Base-by-base conservation (phyloP, 2,113 vertebrate species). In the Menidia beryllina region DNA sequence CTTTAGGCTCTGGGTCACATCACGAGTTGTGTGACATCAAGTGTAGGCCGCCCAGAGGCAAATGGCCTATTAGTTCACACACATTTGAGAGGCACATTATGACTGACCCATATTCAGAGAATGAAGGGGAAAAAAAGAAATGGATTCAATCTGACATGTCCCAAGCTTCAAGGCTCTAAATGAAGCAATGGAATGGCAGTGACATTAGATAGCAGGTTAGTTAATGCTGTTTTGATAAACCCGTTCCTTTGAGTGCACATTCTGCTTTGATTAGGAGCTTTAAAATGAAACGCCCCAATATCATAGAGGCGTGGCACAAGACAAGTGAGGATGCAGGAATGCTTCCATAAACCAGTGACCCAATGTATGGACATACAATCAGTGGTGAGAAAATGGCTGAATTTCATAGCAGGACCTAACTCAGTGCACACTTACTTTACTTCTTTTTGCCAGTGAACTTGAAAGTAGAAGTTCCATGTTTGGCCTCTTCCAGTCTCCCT, bases 51-150 rank as follows among this genome's bases (percentile, higher is more conserved):
- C 86, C 72, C 53, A 27, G 41, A 68, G 79, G 84, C 77, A 79
- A 75, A 75, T 62, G 54, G 27, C 76, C 77, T 79, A 85, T 88
- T 81, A 83, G 72, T 51, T 89, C 71, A 75, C 75, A 74, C 70
- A 83, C 77, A 61, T 65, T 80, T 73, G 55, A 86, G 82, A 78
- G 74, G 50, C 54, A 63, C 69, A 61, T 72, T 69, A 83, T 67
- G 47, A 76, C 56, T 82, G 86, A 85, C 84, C 86, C 65, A 88
- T 70, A 88, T 90, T 80, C 57, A 74, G 47, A 63, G 20, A 63
- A 63, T 58, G 41, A 54, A 45, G 50, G 57, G 45, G 48, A 27
- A 54, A 69, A 27, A 55, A 56, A 26, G 39, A 71, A 57, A 27
- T 57, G 12, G n/a, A 71, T 59, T 68, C 19, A 75, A 11, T 74